Percentiles rank a stretch among this genome's conserved stretches.
These are phyloP conservation scores for Cataglyphis altisquamis DNA, from an alignment of 2,888 invertebrate genomes.

Conservation along the genomic window DNA sequence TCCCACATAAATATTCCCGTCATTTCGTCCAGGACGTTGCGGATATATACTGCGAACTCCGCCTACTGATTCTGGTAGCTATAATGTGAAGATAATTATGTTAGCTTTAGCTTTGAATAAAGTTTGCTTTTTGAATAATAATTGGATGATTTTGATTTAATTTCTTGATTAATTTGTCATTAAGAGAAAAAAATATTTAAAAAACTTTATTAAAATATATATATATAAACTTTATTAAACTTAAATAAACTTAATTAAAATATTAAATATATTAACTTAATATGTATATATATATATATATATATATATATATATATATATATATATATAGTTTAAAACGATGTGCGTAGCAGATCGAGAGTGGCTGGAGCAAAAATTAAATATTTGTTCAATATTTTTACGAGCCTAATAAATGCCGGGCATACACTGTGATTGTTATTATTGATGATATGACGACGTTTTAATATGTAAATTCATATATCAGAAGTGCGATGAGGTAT, in stretches of 20 bases:
- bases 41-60: constrained; percentile 96
- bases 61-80: constrained; percentile 96
- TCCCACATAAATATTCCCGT: constrained; percentile 96
- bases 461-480: neutral
- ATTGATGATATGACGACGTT: neutral
- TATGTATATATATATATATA: too few relatives aligned
- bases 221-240: neutral
- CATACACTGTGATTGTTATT: neutral
- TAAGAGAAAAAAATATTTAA: neutral
- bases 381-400: constrained; percentile 11
- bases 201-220: neutral
- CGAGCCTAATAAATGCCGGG: constrained; percentile 17
- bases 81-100: constrained; percentile 66
- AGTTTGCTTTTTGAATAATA: neutral
- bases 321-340: neutral
- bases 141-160: neutral
- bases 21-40: constrained; percentile 94
- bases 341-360: constrained; percentile 2
- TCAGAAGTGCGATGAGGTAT: neutral
- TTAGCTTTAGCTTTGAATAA: neutral
- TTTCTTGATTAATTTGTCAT: neutral
- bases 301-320: too few relatives aligned
- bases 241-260: neutral
- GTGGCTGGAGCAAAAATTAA: neutral
- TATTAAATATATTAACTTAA: too few relatives aligned